Evolutionary conservation across 2,113 vertebrate species (phyloP), one percentile per base, ranked within the genome.

Genomic region (Colossoma macropomum): DNA sequence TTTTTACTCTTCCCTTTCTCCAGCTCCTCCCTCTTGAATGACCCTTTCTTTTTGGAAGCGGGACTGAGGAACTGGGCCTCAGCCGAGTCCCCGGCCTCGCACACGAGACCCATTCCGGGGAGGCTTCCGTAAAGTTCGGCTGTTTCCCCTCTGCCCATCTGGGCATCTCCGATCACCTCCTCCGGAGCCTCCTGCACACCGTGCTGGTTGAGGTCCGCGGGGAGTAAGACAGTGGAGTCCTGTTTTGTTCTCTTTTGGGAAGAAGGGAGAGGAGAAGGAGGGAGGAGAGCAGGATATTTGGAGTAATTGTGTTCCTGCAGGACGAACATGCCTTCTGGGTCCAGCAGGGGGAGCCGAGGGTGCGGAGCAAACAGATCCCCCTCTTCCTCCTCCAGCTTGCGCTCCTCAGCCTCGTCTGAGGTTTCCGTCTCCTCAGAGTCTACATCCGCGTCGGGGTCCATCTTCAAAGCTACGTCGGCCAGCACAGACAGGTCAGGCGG

Each of bases 281-380:
- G 62, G 10, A 88, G 34, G 54, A 91, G 90, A 27, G 92, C 87
- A 5, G 93, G 66, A 0, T 94, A 90, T 85, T 93, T 93, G 83
- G 94, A 95, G 60, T 97, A 97, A 92, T 96, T 97, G 92, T 97
- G 97, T 87, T 97, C 97, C 87, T 95, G 89, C 4, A 96, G 83
- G 59, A 96, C 92, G 32, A 93, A 85, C 32, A 92, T 84, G 79
- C 93, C 91, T 84, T 92, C 82, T 77, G 90, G 75, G 81, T 89
- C 88, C 81, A 91, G 86, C 15, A 83, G 17, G 48, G 81, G 85
- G 15, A 90, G 82, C 71, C 91, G 80, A 0, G 88, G 71, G 73
- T 91, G 91, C 1, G 84, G 85, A 1, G 88, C 88, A 11, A 71
- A 62, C 25, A 91, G 89, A 62, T 88, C 79, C 38, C 60, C 85